Base-by-base conservation (phyloP, 2,113 vertebrate genomes). In the Coptodon rendalli region DNA sequence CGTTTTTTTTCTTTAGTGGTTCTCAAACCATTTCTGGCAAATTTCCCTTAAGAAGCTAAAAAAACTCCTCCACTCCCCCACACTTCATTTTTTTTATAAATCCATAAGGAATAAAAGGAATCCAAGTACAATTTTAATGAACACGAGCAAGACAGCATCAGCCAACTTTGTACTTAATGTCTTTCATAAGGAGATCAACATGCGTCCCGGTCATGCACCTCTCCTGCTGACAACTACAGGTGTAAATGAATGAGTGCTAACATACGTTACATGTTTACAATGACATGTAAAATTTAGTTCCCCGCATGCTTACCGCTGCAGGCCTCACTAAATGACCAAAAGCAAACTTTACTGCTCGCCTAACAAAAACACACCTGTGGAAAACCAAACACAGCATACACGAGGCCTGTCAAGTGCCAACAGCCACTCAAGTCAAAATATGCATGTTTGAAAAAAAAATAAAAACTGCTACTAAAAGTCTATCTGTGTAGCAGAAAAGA, bases 311-410 rank as follows among this genome's bases (percentile, higher is more conserved):
- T 5, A 22, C 57, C 3, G 0, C 22, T 48, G 3, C 61, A 81
- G 2, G 16, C 16, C 43, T 2, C 36, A 22, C 29, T 24, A 34
- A 78, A 48, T 24, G 63, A 86, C 43, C 68, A 24, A 87, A 86
- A 76, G 59, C 57, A 56, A 82, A 88, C 71, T 45, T 85, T 11
- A 9, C 56, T 22, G 76, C 85, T 24, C 7, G 17, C 27, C 71
- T 10, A 57, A 91, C 85, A 73, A 90, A 92, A 91, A 88, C 80
- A 79, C 95, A 96, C 93, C 95, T 95, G 96, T 86, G 92, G 87
- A 95, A 96, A 95, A 59, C 85, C 90, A 93, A 93, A 91, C 92
- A 93, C 36, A n/a, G 3, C 0, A 5, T 48, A 48, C 11, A n/a
- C 16, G 1, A 31, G 50, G 40, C 52, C 82, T 87, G 84, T 90